phyloP scores from a whole-genome alignment of 2,888 invertebrate genomes.

The Sesia apiformis region DNA sequence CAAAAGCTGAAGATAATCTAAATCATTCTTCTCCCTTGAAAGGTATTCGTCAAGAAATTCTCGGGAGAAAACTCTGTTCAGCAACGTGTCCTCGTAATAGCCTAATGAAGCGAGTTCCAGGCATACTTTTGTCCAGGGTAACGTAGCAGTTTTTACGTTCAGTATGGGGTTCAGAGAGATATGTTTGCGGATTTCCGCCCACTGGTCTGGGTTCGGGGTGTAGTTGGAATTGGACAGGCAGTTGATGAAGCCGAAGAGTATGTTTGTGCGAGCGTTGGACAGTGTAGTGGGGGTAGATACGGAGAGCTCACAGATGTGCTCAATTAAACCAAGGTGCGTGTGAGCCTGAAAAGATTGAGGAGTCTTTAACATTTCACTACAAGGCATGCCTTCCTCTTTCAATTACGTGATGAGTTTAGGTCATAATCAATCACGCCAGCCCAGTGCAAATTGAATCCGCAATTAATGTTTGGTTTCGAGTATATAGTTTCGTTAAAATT shows the following conservation, averaged over 20 bases:
- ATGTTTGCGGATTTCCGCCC: constrained; percentile 59
- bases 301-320: constrained; percentile 70
- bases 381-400: too few species aligned
- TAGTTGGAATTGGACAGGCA: constrained; percentile 76
- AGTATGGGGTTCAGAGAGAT: constrained; percentile 53
- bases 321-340: constrained; percentile 70
- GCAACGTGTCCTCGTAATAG: constrained; percentile 68
- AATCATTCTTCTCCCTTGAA: constrained; percentile 33
- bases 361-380: too few species aligned
- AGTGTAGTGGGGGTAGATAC: constrained; percentile 47
- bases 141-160: constrained; percentile 36
- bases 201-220: constrained; percentile 63
- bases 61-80: constrained; percentile 66
- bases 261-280: constrained; percentile 40
- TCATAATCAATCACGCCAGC: too few species aligned
- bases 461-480: too few species aligned
- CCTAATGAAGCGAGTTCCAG: constrained; percentile 75
- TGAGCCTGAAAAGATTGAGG: constrained; percentile 58
- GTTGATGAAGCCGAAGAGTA: constrained; percentile 66
- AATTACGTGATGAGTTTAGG: too few species aligned
- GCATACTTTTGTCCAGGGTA: constrained; percentile 71
- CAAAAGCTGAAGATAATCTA: constrained; percentile 66
- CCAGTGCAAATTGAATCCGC: too few species aligned
- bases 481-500: too few species aligned
- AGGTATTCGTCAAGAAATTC: constrained; percentile 57